phyloP scores from a whole-genome alignment of 2,797 vertebrate species.

The Gephyroberyx darwinii region DNA sequence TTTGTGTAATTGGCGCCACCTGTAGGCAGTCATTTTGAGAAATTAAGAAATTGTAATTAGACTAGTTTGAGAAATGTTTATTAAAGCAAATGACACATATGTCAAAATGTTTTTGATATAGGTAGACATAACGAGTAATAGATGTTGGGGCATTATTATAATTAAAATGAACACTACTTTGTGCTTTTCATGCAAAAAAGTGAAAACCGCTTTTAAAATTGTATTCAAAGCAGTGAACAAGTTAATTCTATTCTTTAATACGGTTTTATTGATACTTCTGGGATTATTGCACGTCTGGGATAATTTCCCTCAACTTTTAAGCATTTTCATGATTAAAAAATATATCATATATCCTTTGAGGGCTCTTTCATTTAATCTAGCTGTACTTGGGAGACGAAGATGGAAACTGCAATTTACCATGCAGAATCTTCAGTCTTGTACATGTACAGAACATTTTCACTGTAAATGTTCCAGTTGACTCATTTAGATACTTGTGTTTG shows the following conservation, averaged over 20 bases:
- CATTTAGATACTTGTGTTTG: neutral
- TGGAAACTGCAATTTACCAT: neutral
- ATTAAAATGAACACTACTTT: constrained; percentile 6
- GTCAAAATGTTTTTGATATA: neutral
- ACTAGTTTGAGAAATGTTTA: constrained; percentile 54
- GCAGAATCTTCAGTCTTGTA: neutral
- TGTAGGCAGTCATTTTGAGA: constrained; percentile 76
- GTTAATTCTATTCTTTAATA: neutral
- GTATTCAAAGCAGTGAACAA: constrained; percentile 38
- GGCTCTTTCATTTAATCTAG: neutral
- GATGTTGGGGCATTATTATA: neutral
- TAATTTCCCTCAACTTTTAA: constrained; percentile 10
- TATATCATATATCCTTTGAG: neutral
- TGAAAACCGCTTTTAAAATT: constrained; percentile 29
- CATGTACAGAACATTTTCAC: neutral
- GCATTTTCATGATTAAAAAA: neutral
- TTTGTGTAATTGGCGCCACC: constrained; percentile 79
- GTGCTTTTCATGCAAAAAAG: constrained; percentile 30
- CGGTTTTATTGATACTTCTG: constrained; percentile 2
- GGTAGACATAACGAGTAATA: neutral
- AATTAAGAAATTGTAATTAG: constrained; percentile 72
- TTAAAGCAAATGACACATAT: neutral
- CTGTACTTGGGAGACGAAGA: neutral
- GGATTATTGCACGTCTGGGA: constrained; percentile 5
- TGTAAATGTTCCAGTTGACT: neutral